Evolutionary conservation across 2,113 vertebrate species (phyloP).

Genomic region (Pseudorectes ferrugineus): DNA sequence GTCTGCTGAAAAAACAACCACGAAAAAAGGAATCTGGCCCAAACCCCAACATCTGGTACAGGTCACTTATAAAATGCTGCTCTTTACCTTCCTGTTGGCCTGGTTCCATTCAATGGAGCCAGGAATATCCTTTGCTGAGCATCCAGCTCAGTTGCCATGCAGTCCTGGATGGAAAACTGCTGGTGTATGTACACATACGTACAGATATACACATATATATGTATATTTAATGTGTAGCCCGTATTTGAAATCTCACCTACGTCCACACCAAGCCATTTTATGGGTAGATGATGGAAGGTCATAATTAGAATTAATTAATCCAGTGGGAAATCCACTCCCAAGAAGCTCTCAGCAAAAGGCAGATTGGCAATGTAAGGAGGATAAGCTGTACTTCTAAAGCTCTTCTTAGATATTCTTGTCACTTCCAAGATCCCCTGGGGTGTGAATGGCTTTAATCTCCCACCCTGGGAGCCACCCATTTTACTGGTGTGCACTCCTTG

Average conservation of each 20-base stretch:
- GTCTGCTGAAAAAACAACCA: background rate
- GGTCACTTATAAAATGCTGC: background rate
- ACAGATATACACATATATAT: background rate
- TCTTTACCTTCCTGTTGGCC: background rate
- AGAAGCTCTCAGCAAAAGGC: slow-evolving; percentile 27
- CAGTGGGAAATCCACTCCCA: slow-evolving; percentile 45
- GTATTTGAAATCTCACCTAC: slow-evolving; percentile 33
- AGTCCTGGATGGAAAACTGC: background rate
- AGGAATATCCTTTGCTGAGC: background rate
- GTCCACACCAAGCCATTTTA: slow-evolving; percentile 46
- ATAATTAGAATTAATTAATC: slow-evolving; percentile 67
- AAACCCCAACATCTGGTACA: background rate
- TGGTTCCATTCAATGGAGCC: background rate
- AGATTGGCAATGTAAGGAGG: slow-evolving; percentile 12
- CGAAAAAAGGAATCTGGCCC: background rate
- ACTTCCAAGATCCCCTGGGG: background rate
- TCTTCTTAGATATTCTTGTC: slow-evolving; percentile 38
- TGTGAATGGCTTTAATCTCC: background rate
- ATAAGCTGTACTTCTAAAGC: slow-evolving; percentile 39
- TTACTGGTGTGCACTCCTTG: background rate
- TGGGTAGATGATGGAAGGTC: slow-evolving; percentile 57
- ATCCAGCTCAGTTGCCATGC: background rate
- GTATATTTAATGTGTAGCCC: slow-evolving; percentile 30
- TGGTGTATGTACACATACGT: background rate
- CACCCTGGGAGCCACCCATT: background rate